Base-by-base conservation (phyloP, 2,797 vertebrate genomes). In the Pelodytes ibericus region DNA sequence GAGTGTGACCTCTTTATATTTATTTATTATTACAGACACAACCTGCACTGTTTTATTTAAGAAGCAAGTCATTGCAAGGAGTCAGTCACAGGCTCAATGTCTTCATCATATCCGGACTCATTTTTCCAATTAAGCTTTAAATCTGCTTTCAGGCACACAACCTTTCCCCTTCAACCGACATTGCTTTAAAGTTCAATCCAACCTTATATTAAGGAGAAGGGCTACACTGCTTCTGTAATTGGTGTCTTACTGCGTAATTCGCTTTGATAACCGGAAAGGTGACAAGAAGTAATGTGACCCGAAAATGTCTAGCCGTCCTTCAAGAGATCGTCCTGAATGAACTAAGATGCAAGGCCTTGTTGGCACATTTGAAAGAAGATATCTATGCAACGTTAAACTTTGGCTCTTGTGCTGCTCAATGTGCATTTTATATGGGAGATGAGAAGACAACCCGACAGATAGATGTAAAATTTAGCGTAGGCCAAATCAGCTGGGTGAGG, bases 201-300 rank as follows among this genome's bases (percentile, higher is more conserved):
- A 53, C 51, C 33, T 75, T 70, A 60, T 49, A 58, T 25, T 29
- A 62, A 9, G 16, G 36, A 62, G 59, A 49, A 44, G 63, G 47
- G 36, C 59, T 63, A 56, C 51, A 60, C 13, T 24, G 36, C 51
- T 71, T n/a, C 25, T 56, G 31, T 77, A 77, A 77, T 65, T 77
- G 75, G 75, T 49, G 22, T 77, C 68, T 58, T 25, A 58, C 68
- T 71, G 75, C 58, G 75, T 47, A 47, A 77, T 63, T 44, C 20
- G 36, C 59, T 71, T 77, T 77, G 36, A 71, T 64, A 58, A 33
- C 4, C 66, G 66, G 77, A 75, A 57, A 71, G 51, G 33, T 57
- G 58, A 81, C 79, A 39, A 73, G 31, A 69, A 62, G 81, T 77
- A 63, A 39, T 27, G 31, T 75, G 57, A 75, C 74, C 74, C 25